Evolutionary conservation across 2,113 vertebrate species (phyloP).

Genomic region (Zosterops borbonicus): DNA sequence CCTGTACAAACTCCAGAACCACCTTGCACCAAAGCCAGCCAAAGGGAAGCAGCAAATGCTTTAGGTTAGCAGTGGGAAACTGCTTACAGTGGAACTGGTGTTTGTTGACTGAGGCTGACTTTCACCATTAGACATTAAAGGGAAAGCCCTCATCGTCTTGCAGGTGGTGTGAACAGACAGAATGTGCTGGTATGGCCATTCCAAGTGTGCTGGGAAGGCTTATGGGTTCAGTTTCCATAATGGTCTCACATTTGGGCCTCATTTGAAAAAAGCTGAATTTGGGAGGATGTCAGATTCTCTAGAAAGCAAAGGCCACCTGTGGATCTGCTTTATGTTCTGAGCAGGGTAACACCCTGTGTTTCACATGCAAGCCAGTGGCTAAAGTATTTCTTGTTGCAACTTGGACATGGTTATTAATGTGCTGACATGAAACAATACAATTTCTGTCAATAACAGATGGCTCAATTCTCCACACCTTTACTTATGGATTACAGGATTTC

Average conservation of each 20-base stretch:
- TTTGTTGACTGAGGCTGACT: background rate
- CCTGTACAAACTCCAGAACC: background rate
- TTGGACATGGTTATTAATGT: conserved; percentile 4
- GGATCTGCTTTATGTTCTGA: background rate
- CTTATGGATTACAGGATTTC: conserved; percentile 46
- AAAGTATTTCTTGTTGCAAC: conserved; percentile 36
- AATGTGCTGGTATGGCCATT: accelerated
- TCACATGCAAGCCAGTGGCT: background rate
- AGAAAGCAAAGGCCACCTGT: background rate
- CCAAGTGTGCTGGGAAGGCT: background rate
- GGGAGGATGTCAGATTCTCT: background rate
- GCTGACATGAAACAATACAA: background rate
- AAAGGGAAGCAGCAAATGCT: background rate
- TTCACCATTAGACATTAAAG: background rate
- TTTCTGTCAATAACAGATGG: conserved; percentile 53
- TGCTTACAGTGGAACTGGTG: background rate
- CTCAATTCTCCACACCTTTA: conserved; percentile 21
- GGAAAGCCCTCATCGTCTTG: background rate
- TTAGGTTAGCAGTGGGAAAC: background rate
- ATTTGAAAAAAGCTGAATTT: background rate
- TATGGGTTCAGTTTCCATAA: accelerated
- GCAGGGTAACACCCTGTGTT: background rate
- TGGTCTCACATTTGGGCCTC: background rate
- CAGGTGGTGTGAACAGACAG: background rate
- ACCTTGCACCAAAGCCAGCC: background rate